These are phyloP conservation scores for Halcyon chelicuti DNA, from an alignment of 2,797 vertebrate species.

Conservation along the genomic window DNA sequence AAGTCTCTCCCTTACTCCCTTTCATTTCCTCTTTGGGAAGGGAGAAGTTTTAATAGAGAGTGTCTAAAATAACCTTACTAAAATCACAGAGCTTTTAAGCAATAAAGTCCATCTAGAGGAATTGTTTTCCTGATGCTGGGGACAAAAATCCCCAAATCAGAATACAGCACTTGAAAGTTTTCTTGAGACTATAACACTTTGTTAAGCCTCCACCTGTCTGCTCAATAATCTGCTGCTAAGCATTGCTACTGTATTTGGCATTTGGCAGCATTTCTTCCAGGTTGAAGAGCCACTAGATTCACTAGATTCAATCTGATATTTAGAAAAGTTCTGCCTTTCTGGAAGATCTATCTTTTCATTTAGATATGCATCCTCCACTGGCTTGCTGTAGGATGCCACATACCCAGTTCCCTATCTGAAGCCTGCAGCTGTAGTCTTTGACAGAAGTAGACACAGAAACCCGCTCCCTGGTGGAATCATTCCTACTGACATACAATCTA, in stretches of 20 bases:
- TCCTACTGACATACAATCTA: not conserved
- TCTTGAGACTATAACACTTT: not conserved
- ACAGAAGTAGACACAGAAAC: not conserved
- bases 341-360: not conserved
- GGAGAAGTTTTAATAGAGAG: no score
- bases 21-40: no score
- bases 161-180: not conserved
- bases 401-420: not conserved
- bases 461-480: not conserved
- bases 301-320: not conserved
- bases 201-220: not conserved
- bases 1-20: no score
- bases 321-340: not conserved
- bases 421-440: not conserved
- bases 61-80: not conserved
- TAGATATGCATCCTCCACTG: not conserved
- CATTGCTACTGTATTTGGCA: not conserved
- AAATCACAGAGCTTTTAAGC: not conserved
- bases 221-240: not conserved
- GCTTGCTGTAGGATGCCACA: not conserved
- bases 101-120: not conserved
- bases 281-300: not conserved
- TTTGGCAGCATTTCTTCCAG: not conserved
- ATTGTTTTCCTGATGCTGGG: not conserved
- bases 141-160: not conserved